Evolutionary conservation across 2,113 vertebrate genomes (phyloP).

Genomic region (Chionis minor): DNA sequence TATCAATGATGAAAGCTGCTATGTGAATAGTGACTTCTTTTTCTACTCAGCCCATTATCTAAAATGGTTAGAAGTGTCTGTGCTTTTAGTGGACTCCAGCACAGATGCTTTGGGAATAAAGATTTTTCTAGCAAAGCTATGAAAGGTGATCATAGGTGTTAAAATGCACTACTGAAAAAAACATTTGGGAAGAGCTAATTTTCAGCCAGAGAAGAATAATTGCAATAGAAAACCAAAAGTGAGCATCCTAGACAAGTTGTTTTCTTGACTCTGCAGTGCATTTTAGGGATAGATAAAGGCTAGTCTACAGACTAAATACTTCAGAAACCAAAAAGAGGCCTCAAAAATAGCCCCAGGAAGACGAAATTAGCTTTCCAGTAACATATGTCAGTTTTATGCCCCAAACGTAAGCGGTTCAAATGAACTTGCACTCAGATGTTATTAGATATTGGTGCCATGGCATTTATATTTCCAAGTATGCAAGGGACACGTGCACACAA

Average conservation of each 20-base stretch:
- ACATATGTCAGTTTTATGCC: not conserved
- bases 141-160: not conserved
- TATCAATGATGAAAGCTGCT: not conserved
- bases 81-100: not conserved
- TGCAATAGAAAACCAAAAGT: not conserved
- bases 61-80: not conserved
- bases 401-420: constrained; percentile 9
- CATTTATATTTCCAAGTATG: constrained; percentile 35
- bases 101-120: not conserved
- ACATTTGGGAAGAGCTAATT: not conserved
- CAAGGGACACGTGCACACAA: not conserved
- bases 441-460: constrained; percentile 24
- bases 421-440: constrained; percentile 33
- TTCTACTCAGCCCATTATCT: not conserved
- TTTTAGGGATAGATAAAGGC: not conserved
- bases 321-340: not conserved
- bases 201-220: not conserved
- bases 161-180: not conserved
- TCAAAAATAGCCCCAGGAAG: not conserved
- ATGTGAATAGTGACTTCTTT: not conserved
- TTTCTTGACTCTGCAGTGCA: not conserved
- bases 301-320: not conserved
- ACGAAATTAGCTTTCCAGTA: constrained; percentile 24
- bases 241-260: not conserved
- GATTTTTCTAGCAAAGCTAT: not conserved